Evolutionary conservation across 2,888 invertebrate genomes (phyloP).

Genomic region (Drosophila eohydei): DNA sequence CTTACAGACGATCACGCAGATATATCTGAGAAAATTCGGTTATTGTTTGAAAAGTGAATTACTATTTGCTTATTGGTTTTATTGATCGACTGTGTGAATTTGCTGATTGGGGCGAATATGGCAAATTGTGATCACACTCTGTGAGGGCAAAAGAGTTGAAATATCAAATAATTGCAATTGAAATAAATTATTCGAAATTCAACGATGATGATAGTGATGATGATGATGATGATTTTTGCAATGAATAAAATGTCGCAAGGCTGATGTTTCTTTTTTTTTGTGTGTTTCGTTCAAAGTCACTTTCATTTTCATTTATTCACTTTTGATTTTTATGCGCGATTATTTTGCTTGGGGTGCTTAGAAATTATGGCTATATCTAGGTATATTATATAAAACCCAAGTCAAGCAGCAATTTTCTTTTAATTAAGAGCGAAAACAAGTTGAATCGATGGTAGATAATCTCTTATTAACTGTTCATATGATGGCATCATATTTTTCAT

Average conservation of each 20-base stretch:
- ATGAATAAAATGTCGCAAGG: constrained; percentile 36
- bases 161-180: constrained; percentile 28
- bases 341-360: not conserved
- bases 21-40: constrained; percentile 49
- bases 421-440: not conserved
- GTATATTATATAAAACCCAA: not conserved
- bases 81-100: constrained; percentile 27
- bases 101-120: not conserved
- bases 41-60: constrained; percentile 49
- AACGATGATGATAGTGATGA: constrained; percentile 23
- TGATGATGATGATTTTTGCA: constrained; percentile 35
- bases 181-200: constrained; percentile 27
- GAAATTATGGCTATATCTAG: not conserved
- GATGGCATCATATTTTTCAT: too few species aligned
- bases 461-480: not conserved
- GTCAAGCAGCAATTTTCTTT: not conserved
- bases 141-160: not conserved
- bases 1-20: constrained; percentile 51
- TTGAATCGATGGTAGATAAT: not conserved
- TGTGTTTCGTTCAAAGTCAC: constrained; percentile 40
- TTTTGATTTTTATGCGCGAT: constrained; percentile 4
- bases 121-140: not conserved
- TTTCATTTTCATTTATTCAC: constrained; percentile 41
- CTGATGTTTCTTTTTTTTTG: constrained; percentile 1
- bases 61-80: constrained; percentile 38